Conservation (phyloP, 2,888 invertebrate species). For the Trichogramma evanescens region DNA sequence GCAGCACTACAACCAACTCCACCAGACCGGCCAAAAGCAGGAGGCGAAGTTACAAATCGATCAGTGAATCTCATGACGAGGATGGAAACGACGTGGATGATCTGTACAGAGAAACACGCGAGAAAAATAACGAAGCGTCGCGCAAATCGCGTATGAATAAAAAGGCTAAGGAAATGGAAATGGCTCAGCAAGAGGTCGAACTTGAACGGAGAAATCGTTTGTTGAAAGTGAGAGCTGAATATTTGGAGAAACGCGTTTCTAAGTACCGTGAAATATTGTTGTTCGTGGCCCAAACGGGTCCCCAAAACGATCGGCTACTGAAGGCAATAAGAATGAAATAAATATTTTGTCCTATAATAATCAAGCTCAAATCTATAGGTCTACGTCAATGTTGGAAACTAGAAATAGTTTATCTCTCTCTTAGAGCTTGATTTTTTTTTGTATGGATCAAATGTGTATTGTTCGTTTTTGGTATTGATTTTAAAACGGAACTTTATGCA, state of each 20-base stretch:
- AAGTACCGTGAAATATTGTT: too few species aligned
- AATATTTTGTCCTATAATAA: too few species aligned
- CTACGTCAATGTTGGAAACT: too few species aligned
- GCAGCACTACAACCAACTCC: neutral
- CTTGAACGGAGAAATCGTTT: slow-evolving; percentile 59
- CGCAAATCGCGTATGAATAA: slow-evolving; percentile 67
- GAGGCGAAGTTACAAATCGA: slow-evolving; percentile 5
- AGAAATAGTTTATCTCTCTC: too few species aligned
- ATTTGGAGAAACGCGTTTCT: slow-evolving; percentile 62
- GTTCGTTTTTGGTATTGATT: too few species aligned
- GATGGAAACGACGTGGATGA: slow-evolving; percentile 33
- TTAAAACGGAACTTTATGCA: too few species aligned
- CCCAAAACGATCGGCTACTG: too few species aligned
- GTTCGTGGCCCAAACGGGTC: too few species aligned
- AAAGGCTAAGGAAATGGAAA: slow-evolving; percentile 56
- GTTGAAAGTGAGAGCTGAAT: slow-evolving; percentile 59
- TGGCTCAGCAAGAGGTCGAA: slow-evolving; percentile 51
- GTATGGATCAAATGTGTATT: too few species aligned
- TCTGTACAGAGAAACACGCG: slow-evolving; percentile 63
- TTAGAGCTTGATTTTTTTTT: too few species aligned
- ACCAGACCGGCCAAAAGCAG: neutral
- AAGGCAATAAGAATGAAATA: too few species aligned
- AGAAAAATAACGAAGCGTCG: slow-evolving; percentile 74
- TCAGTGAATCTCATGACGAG: slow-evolving; percentile 16
- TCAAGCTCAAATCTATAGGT: too few species aligned